Base-by-base conservation (phyloP, 2,888 invertebrate species). In the Nemotelus nigrinus region DNA sequence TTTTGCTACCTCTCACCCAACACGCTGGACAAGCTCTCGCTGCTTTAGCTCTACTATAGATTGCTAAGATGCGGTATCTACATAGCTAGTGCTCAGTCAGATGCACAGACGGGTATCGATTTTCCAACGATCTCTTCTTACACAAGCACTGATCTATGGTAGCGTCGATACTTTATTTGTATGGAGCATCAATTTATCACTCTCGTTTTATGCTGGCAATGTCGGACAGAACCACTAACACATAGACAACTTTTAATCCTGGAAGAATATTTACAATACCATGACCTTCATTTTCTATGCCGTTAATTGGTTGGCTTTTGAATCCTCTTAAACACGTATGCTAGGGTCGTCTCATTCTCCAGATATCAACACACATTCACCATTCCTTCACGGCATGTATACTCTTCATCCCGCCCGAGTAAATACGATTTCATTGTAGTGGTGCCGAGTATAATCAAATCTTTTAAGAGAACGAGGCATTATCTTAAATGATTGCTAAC, bases 231-330 rank as follows among this genome's bases (percentile, higher is more conserved):
- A 1, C 53, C 10, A 53, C 64, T 39, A 6, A 64, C 43, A 44
- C 65, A 44, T 65, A 65, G 2, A 8, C 44, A 39, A 44, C 53
- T 2, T 8, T 74, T 47, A 25, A 60, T 74, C 74, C 74, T 74
- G 25, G 47, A 60, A 48, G 74, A 63, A 63, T 63, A 10, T 10
- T 43, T 25, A 2, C 44, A 10, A 47, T 57, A 44, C 45, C 7
- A 45, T n/a, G 74, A 60, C 48, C 58, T 8, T 8, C 43, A 25
- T 74, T 55, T 70, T 41, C 55, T 43, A 55, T 39, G 70, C 8
- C 53, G 39, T 70, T 70, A 60, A 74, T 74, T 74, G 74, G 74
- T 74, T 43, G 50, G 41, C 63, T 10, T 58, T 47, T 7, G 39
- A 44, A 39, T 47, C 63, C 48, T 74, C 74, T 44, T 48, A 50